Evolutionary conservation across 2,797 vertebrate species (phyloP).

Genomic region (Cacajao melanocephalus): DNA sequence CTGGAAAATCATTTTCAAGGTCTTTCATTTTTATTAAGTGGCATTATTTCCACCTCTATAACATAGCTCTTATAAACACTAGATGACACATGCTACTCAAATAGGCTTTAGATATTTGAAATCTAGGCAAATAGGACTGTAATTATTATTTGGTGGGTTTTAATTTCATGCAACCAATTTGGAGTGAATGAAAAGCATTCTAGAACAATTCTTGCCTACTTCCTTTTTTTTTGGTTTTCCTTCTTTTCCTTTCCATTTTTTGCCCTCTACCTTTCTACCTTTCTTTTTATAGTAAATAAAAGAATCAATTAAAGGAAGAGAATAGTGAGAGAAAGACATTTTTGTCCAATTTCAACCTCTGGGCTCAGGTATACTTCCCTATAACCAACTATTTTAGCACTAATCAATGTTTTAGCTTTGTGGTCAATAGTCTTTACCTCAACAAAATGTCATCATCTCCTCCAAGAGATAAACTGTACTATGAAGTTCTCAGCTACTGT

Average conservation of each 20-base stretch:
- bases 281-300: background rate
- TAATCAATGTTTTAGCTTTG: slow-evolving; percentile 14
- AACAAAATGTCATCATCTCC: background rate
- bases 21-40: slow-evolving; percentile 16
- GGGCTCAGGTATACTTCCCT: background rate
- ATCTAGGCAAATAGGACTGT: background rate
- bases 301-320: background rate
- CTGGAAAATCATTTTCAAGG: slow-evolving; percentile 17
- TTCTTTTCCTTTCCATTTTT: background rate
- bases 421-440: background rate
- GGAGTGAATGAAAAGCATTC: background rate
- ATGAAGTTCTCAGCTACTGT: background rate
- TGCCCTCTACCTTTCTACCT: background rate
- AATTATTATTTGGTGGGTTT: background rate
- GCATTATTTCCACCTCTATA: slow-evolving; percentile 24
- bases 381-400: background rate
- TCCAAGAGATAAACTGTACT: background rate
- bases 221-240: background rate
- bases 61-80: background rate
- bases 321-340: background rate
- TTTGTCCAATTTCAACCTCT: background rate
- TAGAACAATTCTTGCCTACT: background rate
- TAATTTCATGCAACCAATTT: background rate
- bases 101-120: slow-evolving; percentile 7
- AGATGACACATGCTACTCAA: background rate